phyloP scores from a whole-genome alignment of 2,888 invertebrate species.

The Noctua fimbriata region DNA sequence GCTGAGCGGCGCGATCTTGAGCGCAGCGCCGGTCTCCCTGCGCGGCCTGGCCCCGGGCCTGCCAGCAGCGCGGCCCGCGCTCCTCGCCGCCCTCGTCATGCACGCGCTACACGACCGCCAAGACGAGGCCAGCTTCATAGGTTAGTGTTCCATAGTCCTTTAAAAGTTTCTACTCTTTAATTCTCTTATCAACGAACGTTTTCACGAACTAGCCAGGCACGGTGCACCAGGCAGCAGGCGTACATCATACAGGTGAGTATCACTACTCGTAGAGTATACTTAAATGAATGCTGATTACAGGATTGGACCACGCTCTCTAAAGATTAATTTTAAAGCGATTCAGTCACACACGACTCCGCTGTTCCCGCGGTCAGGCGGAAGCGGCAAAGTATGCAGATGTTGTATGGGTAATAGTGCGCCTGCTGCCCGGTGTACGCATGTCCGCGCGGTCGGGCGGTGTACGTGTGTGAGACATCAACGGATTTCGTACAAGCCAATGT shows the following conservation, averaged over 20 bases:
- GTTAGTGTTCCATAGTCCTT: conserved; percentile 74
- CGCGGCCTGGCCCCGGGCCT: conserved; percentile 91
- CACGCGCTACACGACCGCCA: conserved; percentile 87
- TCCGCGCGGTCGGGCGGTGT: too few species aligned
- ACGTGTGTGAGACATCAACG: background rate
- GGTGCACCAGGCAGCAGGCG: background rate
- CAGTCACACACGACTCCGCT: background rate
- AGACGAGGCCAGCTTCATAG: conserved; percentile 92
- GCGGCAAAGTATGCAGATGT: too few species aligned
- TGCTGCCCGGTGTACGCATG: too few species aligned
- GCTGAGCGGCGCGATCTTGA: conserved; percentile 89
- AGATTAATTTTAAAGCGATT: background rate
- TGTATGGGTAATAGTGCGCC: too few species aligned
- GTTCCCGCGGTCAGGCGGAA: background rate
- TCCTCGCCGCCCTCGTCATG: conserved; percentile 89
- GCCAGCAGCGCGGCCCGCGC: conserved; percentile 90
- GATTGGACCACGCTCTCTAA: background rate
- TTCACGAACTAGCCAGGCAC: background rate
- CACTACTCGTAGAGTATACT: background rate
- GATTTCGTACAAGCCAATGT: background rate
- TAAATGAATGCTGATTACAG: background rate
- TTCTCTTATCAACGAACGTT: background rate
- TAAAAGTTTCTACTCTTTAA: background rate
- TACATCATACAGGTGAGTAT: background rate
- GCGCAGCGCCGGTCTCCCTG: conserved; percentile 89